A percentile compares a stretch with the other conserved stretches of the same genome.
phyloP scores from a whole-genome alignment of 2,113 vertebrate genomes.

The Nyctibius bracteatus region DNA sequence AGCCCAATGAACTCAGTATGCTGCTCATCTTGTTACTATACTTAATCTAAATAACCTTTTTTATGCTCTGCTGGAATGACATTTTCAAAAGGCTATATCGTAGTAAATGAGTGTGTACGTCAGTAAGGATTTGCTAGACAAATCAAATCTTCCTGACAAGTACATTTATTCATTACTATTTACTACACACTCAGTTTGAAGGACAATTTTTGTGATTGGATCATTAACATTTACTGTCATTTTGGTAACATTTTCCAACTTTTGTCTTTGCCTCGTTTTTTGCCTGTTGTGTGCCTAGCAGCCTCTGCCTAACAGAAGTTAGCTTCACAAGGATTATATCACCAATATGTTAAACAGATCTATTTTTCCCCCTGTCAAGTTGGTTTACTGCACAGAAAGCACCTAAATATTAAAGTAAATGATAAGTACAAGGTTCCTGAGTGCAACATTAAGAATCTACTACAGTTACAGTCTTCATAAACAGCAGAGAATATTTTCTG shows the following conservation, averaged over 20 bases:
- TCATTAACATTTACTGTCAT: slow-evolving; percentile 77
- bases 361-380: not conserved
- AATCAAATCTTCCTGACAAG: slow-evolving; percentile 77
- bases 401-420: not conserved
- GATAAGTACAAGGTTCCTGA: slow-evolving; percentile 12
- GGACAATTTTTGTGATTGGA: slow-evolving; percentile 73
- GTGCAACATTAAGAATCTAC: not conserved
- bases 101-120: slow-evolving; percentile 75
- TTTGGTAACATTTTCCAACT: slow-evolving; percentile 59
- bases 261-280: slow-evolving; percentile 39
- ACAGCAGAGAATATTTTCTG: not conserved
- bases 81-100: slow-evolving; percentile 81
- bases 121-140: slow-evolving; percentile 79
- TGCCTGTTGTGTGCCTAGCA: not conserved
- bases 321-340: not conserved
- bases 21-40: slow-evolving; percentile 76
- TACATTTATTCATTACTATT: slow-evolving; percentile 76
- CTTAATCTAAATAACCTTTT: slow-evolving; percentile 84
- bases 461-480: not conserved
- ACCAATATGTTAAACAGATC: not conserved
- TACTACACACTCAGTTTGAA: slow-evolving; percentile 71
- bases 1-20: slow-evolving; percentile 75
- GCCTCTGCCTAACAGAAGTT: slow-evolving; percentile 22
- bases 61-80: slow-evolving; percentile 78
- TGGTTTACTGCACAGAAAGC: not conserved